Evolutionary conservation across 1,140 invertebrate species (phyloP), one percentile per base, ranked within the genome.

Genomic region (Acyrthosiphon pisum): DNA sequence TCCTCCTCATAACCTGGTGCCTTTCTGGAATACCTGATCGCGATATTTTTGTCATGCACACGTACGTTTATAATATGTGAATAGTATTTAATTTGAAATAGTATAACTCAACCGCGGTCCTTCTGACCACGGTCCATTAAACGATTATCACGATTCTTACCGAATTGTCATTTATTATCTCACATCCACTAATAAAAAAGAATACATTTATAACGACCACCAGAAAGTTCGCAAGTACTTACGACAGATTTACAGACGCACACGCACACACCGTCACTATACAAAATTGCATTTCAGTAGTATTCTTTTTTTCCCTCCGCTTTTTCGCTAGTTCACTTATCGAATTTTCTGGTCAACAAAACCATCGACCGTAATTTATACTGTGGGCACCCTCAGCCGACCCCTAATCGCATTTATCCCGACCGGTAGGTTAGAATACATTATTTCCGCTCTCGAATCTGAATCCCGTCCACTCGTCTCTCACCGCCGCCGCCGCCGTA

Each of bases 301-400:
- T 30, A 23, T 26, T 11, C 6, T 89, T 53, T 35, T 89, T 53
- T 86, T 48, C 4, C 84, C 4, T 30, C 84, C 14, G 7, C 14
- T 46, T 20, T 89, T 89, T 56, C 87, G 22, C n/a, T 20, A 11
- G 50, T 37, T 26, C 50, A 26, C 50, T 89, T 89, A 89, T 89
- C 50, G 88, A 89, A 56, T 89, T 89, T 41, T 23, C 48, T 30
- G 50, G 50, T 89, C 50, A 56, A 89, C 88, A 53, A 89, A 89
- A 41, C 35, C 35, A 26, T 89, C 22, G 20, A 30, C 48, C 35
- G 35, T 89, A 89, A 89, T 89, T 89, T 89, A 89, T 89, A 89
- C 50, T 26, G n/a, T 1, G 26, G 8, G 20, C n/a, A 48, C 22
- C 8, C 48, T 35, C 20, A 53, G n/a, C n/a, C 48, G n/a, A 53